A percentile compares a stretch with the other conserved stretches of the same genome.
Evolutionary conservation across 2,797 vertebrate species (phyloP).

Genomic region (Esox masquinongy): DNA sequence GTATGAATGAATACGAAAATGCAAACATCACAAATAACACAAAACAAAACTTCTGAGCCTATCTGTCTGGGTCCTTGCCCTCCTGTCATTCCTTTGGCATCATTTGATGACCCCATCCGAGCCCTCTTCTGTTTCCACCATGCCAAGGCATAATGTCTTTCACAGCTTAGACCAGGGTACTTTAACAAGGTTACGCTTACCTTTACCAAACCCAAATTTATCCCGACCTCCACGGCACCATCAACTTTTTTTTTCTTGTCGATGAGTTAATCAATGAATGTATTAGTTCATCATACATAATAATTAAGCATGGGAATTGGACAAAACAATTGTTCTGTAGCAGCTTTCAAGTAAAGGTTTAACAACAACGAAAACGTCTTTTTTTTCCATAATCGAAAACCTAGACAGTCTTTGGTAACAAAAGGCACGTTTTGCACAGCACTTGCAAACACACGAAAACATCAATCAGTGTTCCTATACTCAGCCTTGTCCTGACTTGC

Average conservation of each 20-base stretch:
- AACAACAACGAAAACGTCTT: neutral
- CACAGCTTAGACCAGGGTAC: neutral
- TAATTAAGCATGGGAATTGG: neutral
- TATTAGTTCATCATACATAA: neutral
- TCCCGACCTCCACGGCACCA: neutral
- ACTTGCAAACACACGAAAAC: neutral
- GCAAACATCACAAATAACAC: too few relatives aligned
- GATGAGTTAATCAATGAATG: neutral
- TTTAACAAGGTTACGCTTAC: neutral
- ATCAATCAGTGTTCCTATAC: neutral
- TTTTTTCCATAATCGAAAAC: neutral
- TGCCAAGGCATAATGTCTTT: neutral
- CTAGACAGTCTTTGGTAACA: neutral
- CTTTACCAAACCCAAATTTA: neutral
- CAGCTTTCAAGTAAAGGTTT: neutral
- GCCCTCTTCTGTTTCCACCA: neutral
- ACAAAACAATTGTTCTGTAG: neutral
- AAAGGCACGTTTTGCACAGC: neutral
- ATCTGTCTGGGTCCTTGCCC: constrained; percentile 1
- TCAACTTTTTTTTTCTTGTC: neutral
- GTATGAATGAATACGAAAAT: too few relatives aligned
- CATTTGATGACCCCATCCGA: neutral
- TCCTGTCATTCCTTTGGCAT: neutral
- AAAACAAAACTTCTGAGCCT: neutral
- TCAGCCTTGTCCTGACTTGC: neutral